Percentiles rank a stretch among this genome's conserved stretches.
phyloP scores from a whole-genome alignment of 1,140 invertebrate genomes.

The Potamilus streckersoni region DNA sequence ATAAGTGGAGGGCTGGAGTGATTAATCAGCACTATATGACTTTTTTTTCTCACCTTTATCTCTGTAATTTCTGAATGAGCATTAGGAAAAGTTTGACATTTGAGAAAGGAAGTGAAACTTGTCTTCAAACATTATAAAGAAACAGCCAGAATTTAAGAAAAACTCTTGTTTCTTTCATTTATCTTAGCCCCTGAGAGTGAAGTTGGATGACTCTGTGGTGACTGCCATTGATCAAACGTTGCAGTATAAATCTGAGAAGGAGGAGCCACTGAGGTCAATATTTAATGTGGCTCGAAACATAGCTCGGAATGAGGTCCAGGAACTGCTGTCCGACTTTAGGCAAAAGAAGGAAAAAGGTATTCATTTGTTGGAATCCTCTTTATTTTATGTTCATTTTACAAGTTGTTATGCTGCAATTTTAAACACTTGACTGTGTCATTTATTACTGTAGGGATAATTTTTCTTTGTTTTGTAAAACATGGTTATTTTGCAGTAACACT shows the following conservation, averaged over 20 bases:
- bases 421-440: too few species aligned
- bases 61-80: too few species aligned
- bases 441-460: too few species aligned
- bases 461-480: too few species aligned
- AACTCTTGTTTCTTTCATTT: neutral
- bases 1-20: too few species aligned
- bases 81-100: too few species aligned
- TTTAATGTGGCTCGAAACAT: slow-evolving; percentile 88
- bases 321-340: slow-evolving; percentile 90
- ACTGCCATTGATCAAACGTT: slow-evolving; percentile 15
- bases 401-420: too few species aligned
- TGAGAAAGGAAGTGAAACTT: too few species aligned
- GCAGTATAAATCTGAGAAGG: slow-evolving; percentile 81
- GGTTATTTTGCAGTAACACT: neutral
- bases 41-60: too few species aligned
- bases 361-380: neutral
- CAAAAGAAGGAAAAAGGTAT: slow-evolving; percentile 82
- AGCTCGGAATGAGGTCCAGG: slow-evolving; percentile 87
- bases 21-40: too few species aligned
- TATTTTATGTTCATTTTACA: too few species aligned
- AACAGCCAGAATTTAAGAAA: neutral
- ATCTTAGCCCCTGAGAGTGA: slow-evolving; percentile 82
- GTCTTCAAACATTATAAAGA: neutral
- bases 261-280: slow-evolving; percentile 86
- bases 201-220: slow-evolving; percentile 6